Evolutionary conservation across 2,888 invertebrate species (phyloP), one percentile per base, ranked within the genome.

Genomic region (Lepidonotus clava): DNA sequence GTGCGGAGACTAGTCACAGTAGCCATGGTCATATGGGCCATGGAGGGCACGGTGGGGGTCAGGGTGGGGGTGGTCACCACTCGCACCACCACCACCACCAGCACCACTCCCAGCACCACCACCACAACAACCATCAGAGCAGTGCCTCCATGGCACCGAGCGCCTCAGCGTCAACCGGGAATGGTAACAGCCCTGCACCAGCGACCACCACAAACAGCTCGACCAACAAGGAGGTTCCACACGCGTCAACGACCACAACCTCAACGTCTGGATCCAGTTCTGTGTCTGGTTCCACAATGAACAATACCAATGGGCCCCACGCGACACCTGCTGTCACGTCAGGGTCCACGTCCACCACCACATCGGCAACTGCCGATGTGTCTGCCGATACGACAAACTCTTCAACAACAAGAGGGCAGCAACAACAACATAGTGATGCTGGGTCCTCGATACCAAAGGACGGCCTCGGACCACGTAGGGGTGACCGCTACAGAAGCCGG

Each of bases 1-100:
- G 80, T 6, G n/a, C 6, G 24, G 53, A 84, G n/a, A 56, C 84
- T 66, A 56, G 56, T 53, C 80, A 80, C 41, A 34, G 24, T 61
- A 38, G 40, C 84, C 84, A 61, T 40, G 24, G 32, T 6, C 40
- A 61, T 40, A 34, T 28, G 32, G 21, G 21, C 21, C 76, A 76
- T 24, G 76, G 28, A n/a, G n/a, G n/a, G n/a, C n/a, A n/a, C 8
- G 8, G 76, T 76, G 28, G 28, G 11, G 11, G 11, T 28, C 83
- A 32, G 14, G 32, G 28, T 32, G 46, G 28, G 24, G 11, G 24
- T 21, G 24, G 28, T 32, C 40, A 41, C 41, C 41, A 46, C 46
- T 14, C 5, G 1, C 41, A 41, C 80, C 80, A 80, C 80, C 80
- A 14, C 0, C 80, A 80, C 51, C 46, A 41, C 32, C 41, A 34